A percentile compares a stretch with the other conserved stretches of the same genome.
These are phyloP conservation scores for Thoracochromis brauschi DNA, from an alignment of 2,113 vertebrate species.

Conservation along the genomic window DNA sequence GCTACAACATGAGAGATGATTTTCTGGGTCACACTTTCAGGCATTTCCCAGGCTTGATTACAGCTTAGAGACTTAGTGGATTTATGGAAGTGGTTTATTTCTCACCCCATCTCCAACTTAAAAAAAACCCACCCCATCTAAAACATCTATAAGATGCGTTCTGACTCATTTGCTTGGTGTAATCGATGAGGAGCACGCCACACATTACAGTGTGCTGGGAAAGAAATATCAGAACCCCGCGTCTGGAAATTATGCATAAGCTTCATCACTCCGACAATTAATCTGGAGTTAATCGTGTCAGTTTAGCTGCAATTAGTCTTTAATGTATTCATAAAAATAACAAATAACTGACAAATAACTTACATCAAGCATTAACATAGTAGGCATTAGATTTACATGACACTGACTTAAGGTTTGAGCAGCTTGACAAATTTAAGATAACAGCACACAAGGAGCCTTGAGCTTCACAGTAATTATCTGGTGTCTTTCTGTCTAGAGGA, in stretches of 20 bases:
- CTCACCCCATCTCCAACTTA: slow-evolving; percentile 4
- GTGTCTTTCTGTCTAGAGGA: background rate
- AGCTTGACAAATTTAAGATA: background rate
- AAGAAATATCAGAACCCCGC: background rate
- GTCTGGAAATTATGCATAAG: background rate
- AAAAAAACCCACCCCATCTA: background rate
- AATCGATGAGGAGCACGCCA: background rate
- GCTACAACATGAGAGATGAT: background rate
- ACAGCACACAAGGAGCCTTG: background rate
- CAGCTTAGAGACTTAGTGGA: slow-evolving; percentile 6
- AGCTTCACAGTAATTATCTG: slow-evolving; percentile 12
- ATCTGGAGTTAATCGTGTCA: slow-evolving; percentile 4
- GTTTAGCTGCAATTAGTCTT: slow-evolving; percentile 9
- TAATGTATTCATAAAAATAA: slow-evolving; percentile 18
- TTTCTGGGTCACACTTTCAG: slow-evolving; percentile 26
- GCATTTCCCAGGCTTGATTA: slow-evolving; percentile 19
- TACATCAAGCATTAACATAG: slow-evolving; percentile 3
- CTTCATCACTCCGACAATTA: background rate
- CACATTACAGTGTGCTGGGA: background rate
- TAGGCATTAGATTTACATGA: background rate
- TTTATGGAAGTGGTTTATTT: slow-evolving; percentile 19
- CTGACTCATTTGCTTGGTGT: background rate
- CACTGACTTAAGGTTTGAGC: background rate
- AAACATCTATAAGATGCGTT: background rate
- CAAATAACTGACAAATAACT: slow-evolving; percentile 19